These are phyloP conservation scores for Dinomys branickii DNA, from an alignment of 2,113 vertebrate genomes.

Conservation along the genomic window DNA sequence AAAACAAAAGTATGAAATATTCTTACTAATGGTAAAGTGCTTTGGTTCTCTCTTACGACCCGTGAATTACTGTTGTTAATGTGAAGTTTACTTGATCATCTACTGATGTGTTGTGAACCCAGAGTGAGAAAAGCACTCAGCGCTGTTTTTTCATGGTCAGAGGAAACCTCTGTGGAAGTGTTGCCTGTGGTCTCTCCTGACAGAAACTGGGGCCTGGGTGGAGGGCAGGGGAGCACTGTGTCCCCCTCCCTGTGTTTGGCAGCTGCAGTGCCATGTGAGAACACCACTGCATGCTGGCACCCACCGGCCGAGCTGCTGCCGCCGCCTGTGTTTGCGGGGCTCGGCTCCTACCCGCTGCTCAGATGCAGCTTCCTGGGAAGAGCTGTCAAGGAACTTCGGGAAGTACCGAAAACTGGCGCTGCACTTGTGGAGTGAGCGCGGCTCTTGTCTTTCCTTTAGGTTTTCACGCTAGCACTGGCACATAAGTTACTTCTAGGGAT, in stretches of 20 bases:
- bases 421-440: not conserved
- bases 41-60: not conserved
- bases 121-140: not conserved
- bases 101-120: not conserved
- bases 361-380: not conserved
- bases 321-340: not conserved
- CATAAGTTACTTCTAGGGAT: not conserved
- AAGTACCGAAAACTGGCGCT: not conserved
- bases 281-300: rapidly evolving
- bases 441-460: constrained; percentile 1
- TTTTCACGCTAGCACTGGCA: constrained; percentile 24
- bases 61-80: not conserved
- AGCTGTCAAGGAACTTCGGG: constrained; percentile 30
- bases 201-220: not conserved
- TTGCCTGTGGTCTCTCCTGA: not conserved
- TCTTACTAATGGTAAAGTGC: not conserved
- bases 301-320: not conserved
- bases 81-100: not conserved
- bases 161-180: not conserved
- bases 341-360: not conserved
- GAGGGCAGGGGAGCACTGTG: no score
- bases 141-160: not conserved
- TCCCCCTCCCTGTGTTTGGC: no score
- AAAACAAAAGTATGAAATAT: not conserved
- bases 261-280: not conserved